A percentile compares a stretch with the other conserved stretches of the same genome.
These are phyloP conservation scores for Lophius americanus DNA, from an alignment of 2,797 vertebrate genomes.

Conservation along the genomic window DNA sequence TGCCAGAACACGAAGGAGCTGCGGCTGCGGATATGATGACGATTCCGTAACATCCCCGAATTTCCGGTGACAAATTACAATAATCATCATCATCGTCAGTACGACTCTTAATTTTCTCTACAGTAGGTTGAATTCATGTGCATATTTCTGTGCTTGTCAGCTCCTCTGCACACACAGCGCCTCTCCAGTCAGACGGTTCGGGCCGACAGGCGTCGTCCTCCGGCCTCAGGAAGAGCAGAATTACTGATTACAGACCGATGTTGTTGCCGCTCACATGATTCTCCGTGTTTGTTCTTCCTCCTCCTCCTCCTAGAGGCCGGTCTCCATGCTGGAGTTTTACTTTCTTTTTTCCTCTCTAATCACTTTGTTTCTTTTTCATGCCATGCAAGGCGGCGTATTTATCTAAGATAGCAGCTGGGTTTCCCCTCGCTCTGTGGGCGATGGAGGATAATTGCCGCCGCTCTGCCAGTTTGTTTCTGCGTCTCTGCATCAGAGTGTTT, in stretches of 20 bases:
- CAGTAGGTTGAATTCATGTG: too few species aligned
- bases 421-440: conserved; percentile 73
- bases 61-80: too few species aligned
- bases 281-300: conserved; percentile 59
- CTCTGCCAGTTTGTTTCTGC: conserved; percentile 49
- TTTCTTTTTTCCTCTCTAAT: conserved; percentile 59
- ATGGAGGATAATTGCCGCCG: conserved; percentile 78
- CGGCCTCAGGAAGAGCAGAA: conserved; percentile 62
- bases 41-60: too few species aligned
- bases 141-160: too few species aligned
- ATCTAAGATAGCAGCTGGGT: conserved; percentile 77
- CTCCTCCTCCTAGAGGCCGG: conserved; percentile 39
- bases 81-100: too few species aligned
- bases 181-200: conserved; percentile 49
- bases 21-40: too few species aligned
- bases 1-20: too few species aligned
- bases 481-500: conserved; percentile 33
- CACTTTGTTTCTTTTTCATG: conserved; percentile 76
- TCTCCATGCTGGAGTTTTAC: conserved; percentile 37
- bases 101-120: too few species aligned
- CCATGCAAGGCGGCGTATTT: conserved; percentile 78
- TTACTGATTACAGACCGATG: conserved; percentile 53
- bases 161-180: too few species aligned
- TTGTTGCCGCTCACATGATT: conserved; percentile 50
- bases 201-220: conserved; percentile 55